A percentile compares a stretch with the other conserved stretches of the same genome.
These are phyloP conservation scores for Unio delphinus DNA, from an alignment of 2,888 invertebrate genomes.

Conservation along the genomic window DNA sequence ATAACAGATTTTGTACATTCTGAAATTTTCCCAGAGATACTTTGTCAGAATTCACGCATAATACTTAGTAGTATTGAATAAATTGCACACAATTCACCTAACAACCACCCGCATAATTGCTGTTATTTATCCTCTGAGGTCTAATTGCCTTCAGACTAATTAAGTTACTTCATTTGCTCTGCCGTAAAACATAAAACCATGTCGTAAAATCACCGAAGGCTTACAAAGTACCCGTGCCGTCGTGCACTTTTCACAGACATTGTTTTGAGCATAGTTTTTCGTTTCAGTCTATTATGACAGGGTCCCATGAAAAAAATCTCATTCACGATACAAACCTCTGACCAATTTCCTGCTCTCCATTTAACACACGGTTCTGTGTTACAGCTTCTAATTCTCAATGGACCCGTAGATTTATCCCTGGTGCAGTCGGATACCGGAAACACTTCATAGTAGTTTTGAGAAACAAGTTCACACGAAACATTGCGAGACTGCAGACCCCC, in stretches of 20 bases:
- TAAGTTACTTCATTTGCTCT: too few relatives aligned
- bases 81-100: too few relatives aligned
- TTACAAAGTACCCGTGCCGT: background rate
- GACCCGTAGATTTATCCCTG: conserved; percentile 73
- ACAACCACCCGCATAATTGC: background rate
- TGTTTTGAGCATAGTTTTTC: background rate
- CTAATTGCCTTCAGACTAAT: too few relatives aligned
- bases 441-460: conserved; percentile 54
- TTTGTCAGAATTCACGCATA: too few relatives aligned
- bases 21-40: too few relatives aligned
- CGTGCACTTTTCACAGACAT: background rate
- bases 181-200: too few relatives aligned
- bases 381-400: conserved; percentile 85
- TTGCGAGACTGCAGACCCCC: conserved; percentile 54
- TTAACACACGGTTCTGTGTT: conserved; percentile 87
- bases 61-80: too few relatives aligned
- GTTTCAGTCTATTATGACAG: background rate
- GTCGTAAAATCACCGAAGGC: too few relatives aligned
- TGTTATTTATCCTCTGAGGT: background rate
- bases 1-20: too few relatives aligned
- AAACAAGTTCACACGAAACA: conserved; percentile 62
- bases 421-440: conserved; percentile 50
- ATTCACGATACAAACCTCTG: conserved; percentile 80
- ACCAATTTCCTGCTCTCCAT: conserved; percentile 95
- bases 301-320: background rate